Evolutionary conservation across 1,140 invertebrate species (phyloP).

Genomic region (Mya arenaria): DNA sequence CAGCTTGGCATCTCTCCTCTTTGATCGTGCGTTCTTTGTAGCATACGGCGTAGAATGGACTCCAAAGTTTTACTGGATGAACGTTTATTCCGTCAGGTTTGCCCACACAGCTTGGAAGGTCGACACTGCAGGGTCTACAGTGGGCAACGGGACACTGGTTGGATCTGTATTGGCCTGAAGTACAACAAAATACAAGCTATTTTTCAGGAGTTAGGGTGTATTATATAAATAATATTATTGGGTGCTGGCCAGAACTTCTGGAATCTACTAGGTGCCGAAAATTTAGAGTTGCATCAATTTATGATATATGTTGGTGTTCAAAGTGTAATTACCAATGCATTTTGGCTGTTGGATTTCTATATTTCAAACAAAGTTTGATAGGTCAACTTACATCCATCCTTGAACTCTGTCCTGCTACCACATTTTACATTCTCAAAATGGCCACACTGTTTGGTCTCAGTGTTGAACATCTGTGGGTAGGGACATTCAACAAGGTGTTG

Average conservation of each 20-base stretch:
- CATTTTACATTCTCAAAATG: conserved; percentile 57
- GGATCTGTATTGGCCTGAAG: conserved; percentile 45
- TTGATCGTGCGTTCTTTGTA: conserved; percentile 51
- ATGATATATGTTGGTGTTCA: too few species aligned
- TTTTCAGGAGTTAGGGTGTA: too few species aligned
- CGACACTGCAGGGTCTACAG: conserved; percentile 48
- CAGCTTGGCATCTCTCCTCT: conserved; percentile 26
- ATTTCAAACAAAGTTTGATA: too few species aligned
- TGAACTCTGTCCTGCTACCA: conserved; percentile 53
- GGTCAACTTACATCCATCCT: conserved; percentile 60
- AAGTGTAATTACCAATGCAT: too few species aligned
- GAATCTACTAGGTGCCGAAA: too few species aligned
- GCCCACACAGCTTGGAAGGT: conserved; percentile 53
- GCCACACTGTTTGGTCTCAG: conserved; percentile 50
- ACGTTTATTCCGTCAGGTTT: conserved; percentile 47
- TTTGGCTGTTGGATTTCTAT: too few species aligned
- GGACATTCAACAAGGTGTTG: conserved; percentile 62
- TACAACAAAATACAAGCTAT: too few species aligned
- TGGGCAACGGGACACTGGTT: conserved; percentile 28
- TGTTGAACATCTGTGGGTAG: conserved; percentile 62
- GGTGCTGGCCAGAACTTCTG: too few species aligned
- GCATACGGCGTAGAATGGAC: conserved; percentile 52
- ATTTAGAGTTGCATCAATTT: too few species aligned
- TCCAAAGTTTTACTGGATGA: conserved; percentile 47
- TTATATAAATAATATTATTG: too few species aligned